A percentile compares a stretch with the other conserved stretches of the same genome.
Conservation (phyloP, 2,888 invertebrate species). For the Sesia apiformis region DNA sequence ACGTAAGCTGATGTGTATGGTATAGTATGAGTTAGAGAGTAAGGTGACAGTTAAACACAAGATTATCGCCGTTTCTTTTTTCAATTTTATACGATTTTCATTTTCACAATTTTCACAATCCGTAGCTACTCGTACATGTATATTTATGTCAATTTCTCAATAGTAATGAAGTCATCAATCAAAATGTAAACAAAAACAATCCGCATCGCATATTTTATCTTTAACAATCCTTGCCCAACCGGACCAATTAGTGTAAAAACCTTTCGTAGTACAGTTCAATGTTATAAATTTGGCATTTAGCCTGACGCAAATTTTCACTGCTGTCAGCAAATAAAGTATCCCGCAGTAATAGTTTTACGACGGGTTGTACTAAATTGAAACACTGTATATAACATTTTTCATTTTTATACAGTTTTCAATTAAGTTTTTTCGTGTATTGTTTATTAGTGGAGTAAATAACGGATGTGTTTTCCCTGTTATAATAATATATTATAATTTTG, state of each 20-base stretch:
- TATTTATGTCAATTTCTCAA: slow-evolving; percentile 25
- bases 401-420: slow-evolving; percentile 41
- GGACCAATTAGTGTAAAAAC: slow-evolving; percentile 70
- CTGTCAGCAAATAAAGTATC: slow-evolving; percentile 66
- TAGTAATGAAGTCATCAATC: slow-evolving; percentile 63
- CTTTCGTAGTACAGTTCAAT: slow-evolving; percentile 56
- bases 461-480: not conserved
- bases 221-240: slow-evolving; percentile 68
- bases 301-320: slow-evolving; percentile 70
- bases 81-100: too few species aligned
- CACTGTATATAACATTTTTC: slow-evolving; percentile 32
- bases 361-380: slow-evolving; percentile 54
- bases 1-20: too few species aligned
- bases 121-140: not conserved
- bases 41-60: too few species aligned
- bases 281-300: slow-evolving; percentile 74
- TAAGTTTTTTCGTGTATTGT: slow-evolving; percentile 7
- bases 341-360: slow-evolving; percentile 61
- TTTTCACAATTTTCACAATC: too few species aligned
- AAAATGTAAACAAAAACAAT: slow-evolving; percentile 67
- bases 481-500: not conserved
- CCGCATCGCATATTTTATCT: slow-evolving; percentile 72
- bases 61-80: too few species aligned
- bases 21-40: too few species aligned
- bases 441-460: not conserved